Evolutionary conservation across 2,797 vertebrate genomes (phyloP).

Genomic region (Buceros bicornis): DNA sequence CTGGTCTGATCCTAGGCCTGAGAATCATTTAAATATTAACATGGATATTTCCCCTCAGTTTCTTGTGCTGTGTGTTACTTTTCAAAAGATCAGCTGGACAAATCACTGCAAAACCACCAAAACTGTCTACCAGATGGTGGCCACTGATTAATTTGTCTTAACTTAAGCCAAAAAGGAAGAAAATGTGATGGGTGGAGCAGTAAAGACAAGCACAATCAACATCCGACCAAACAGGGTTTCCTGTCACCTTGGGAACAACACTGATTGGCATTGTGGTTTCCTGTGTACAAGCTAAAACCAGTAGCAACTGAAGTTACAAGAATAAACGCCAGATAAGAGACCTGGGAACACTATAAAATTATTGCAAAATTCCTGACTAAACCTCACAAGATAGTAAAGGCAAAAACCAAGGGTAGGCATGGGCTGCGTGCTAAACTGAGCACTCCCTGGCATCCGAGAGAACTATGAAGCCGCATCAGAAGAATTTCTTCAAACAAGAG

Average conservation of each 20-base stretch:
- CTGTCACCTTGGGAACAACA: conserved; percentile 87
- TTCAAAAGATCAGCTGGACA: conserved; percentile 54
- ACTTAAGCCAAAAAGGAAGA: conserved; percentile 86
- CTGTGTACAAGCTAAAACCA: conserved; percentile 84
- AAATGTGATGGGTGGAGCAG: conserved; percentile 80
- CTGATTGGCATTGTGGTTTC: conserved; percentile 83
- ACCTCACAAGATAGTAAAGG: not conserved
- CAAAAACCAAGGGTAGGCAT: not conserved
- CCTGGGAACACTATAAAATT: conserved; percentile 68
- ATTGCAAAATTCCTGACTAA: conserved; percentile 30
- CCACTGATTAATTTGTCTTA: conserved; percentile 83
- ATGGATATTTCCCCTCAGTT: not conserved
- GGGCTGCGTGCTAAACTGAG: rapidly evolving
- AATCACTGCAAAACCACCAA: conserved; percentile 74
- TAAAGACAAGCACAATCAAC: conserved; percentile 82
- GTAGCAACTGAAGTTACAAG: conserved; percentile 81
- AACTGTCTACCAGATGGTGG: conserved; percentile 84
- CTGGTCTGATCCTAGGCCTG: not conserved
- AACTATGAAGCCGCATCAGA: not conserved
- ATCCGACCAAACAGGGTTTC: conserved; percentile 83
- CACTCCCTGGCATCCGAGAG: not conserved
- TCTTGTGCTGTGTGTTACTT: not conserved
- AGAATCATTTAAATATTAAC: conserved; percentile 26
- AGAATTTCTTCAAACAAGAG: not conserved
- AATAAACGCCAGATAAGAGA: conserved; percentile 81